A percentile compares a stretch with the other conserved stretches of the same genome.
Evolutionary conservation across 2,797 vertebrate species (phyloP).

Genomic region (Florisuga fusca): DNA sequence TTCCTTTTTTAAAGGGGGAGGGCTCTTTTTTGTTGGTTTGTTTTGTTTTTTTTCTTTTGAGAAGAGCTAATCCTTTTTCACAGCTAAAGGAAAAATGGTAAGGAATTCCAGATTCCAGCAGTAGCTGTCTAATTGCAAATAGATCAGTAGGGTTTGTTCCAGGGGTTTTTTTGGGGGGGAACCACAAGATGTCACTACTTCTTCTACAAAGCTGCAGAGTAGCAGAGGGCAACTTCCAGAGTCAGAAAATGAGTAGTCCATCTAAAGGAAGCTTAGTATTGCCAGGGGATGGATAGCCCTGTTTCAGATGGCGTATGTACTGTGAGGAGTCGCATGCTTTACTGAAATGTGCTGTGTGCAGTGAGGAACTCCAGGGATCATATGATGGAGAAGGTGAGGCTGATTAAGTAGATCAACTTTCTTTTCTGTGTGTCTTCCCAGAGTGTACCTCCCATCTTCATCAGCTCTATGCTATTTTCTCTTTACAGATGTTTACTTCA

Average conservation of each 20-base stretch:
- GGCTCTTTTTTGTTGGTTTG: not conserved
- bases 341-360: not conserved
- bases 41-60: not conserved
- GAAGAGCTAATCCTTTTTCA: not conserved
- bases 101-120: not conserved
- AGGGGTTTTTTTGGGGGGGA: not conserved
- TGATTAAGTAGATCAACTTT: not conserved
- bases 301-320: not conserved
- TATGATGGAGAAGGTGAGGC: not conserved
- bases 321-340: not conserved
- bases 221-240: not conserved
- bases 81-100: not conserved
- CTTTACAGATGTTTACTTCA: conserved; percentile 93
- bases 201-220: not conserved
- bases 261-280: not conserved
- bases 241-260: too few species aligned
- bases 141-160: not conserved
- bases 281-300: not conserved
- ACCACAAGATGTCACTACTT: conserved; percentile 71
- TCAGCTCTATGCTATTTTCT: not conserved
- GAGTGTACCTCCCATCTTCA: rapidly evolving
- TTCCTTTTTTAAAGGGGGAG: not conserved
- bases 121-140: not conserved
- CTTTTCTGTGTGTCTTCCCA: not conserved
- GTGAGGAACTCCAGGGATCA: not conserved